Evolutionary conservation across 2,797 vertebrate genomes (phyloP), one percentile per base, ranked within the genome.

Genomic region (Ceyx erithaca): DNA sequence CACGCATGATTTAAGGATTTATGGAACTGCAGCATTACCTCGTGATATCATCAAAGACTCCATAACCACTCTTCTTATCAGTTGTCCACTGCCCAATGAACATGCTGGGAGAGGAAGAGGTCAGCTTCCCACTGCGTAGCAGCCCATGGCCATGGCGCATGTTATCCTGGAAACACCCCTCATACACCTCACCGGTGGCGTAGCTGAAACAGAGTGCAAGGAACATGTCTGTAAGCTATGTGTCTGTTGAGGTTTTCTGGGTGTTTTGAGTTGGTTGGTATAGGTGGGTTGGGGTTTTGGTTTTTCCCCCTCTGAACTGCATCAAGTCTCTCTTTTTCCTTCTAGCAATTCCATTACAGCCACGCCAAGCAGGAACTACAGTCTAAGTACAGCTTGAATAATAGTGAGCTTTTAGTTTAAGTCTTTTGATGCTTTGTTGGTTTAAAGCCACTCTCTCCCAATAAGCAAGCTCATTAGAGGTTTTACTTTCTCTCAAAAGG

Each of bases 31-130:
- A 85, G 69, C 23, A 12, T 67, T 98, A 99, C 99, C 99, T 99
- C 40, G 99, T 99, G 97, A 99, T 99, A 91, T 99, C 99, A 82
- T 99, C 99, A 78, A 99, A 99, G 75, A 99, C 99, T 12, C 99
- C 99, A 45, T 99, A 99, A 71, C 99, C 99, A 4, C 98, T 98
- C 96, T 99, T 99, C 97, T 98, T 99, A 98, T 99, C 99, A 93
- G 98, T 97, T 40, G 98, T 94, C 99, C 99, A 99, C 52, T 99
- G 99, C 67, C 99, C 99, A 73, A 99, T 99, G 97, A 99, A 99
- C 97, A 99, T 99, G 45, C 99, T 99, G 76, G 99, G 99, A 28
- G 98, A 99, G 35, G 98, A 98, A 22, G 99, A 99, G 88, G 99
- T 99, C 78, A 99, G 97, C 87, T 98, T 99, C 80, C 99, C 99